A percentile compares a stretch with the other conserved stretches of the same genome.
Evolutionary conservation across 2,797 vertebrate genomes (phyloP).

Genomic region (Petrocephalus sullivani): DNA sequence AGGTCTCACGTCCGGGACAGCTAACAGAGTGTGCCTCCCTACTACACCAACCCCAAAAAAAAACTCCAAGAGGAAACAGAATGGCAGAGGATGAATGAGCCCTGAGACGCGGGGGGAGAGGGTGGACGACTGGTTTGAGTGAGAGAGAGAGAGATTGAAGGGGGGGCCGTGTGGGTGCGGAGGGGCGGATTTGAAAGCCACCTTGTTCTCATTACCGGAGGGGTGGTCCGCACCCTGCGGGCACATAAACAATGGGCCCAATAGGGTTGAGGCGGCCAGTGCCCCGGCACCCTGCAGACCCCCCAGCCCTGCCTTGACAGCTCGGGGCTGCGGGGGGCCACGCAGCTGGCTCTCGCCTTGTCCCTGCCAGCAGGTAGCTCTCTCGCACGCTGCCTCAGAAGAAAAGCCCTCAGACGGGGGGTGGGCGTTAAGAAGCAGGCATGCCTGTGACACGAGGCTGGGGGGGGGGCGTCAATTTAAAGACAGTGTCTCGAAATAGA

Average conservation of each 20-base stretch:
- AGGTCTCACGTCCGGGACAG: slow-evolving; percentile 68
- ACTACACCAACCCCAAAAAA: not conserved
- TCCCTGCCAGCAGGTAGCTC: slow-evolving; percentile 25
- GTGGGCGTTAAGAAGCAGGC: not conserved
- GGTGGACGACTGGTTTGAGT: not conserved
- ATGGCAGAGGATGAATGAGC: not conserved
- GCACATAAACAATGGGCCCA: slow-evolving; percentile 20
- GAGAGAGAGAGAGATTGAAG: not conserved
- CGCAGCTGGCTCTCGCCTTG: slow-evolving; percentile 25
- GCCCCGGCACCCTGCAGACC: slow-evolving; percentile 12
- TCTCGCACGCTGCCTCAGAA: slow-evolving; percentile 7
- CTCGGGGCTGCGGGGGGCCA: slow-evolving; percentile 9
- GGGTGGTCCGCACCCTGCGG: slow-evolving; percentile 11
- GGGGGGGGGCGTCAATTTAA: slow-evolving; percentile 12
- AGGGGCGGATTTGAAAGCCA: slow-evolving; percentile 2
- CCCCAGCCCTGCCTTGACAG: slow-evolving; percentile 22
- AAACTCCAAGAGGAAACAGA: not conserved
- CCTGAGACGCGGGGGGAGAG: not conserved
- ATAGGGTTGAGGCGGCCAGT: not conserved
- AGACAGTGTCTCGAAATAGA: not conserved
- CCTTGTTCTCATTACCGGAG: slow-evolving; percentile 14
- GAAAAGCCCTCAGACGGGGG: slow-evolving; percentile 14
- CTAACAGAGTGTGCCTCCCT: slow-evolving; percentile 39
- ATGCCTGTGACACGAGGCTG: slow-evolving; percentile 9
- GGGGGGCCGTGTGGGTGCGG: not conserved